These are phyloP conservation scores for Rhadina sibilatrix DNA, from an alignment of 2,113 vertebrate species.

Conservation along the genomic window DNA sequence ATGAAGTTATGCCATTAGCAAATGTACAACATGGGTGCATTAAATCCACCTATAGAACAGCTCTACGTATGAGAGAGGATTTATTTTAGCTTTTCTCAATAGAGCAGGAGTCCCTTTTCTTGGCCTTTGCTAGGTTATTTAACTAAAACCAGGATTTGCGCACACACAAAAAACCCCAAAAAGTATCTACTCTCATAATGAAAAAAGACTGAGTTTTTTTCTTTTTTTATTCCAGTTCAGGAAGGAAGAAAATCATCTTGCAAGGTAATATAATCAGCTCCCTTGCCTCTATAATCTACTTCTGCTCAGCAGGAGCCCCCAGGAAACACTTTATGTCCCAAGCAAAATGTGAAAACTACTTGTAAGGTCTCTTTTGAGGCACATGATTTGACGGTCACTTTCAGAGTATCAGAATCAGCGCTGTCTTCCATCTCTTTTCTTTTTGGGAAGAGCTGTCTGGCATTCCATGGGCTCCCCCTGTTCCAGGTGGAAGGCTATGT, in stretches of 20 bases:
- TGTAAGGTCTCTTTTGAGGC: conserved; percentile 69
- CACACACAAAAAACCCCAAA: neutral
- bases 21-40: conserved; percentile 72
- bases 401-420: neutral
- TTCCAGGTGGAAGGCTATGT: conserved; percentile 24
- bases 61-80: conserved; percentile 40
- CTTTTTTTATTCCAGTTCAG: conserved; percentile 66
- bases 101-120: conserved; percentile 45
- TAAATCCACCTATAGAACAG: conserved; percentile 62
- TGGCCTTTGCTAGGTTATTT: conserved; percentile 45
- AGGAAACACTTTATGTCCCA: conserved; percentile 49
- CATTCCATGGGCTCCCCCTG: fast-evolving
- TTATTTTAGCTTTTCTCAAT: conserved; percentile 58
- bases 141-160: conserved; percentile 40
- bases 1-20: conserved; percentile 70
- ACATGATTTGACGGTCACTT: conserved; percentile 40
- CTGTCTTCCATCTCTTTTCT: neutral
- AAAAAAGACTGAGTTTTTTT: conserved; percentile 56
- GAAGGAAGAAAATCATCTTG: conserved; percentile 59
- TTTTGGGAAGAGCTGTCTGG: neutral
- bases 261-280: conserved; percentile 62
- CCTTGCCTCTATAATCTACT: conserved; percentile 55
- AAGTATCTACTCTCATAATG: conserved; percentile 57
- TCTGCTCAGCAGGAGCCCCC: conserved; percentile 44
- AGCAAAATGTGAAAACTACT: conserved; percentile 56